Evolutionary conservation across 1,140 invertebrate species (phyloP), one percentile per base, ranked within the genome.

Genomic region (Lepidotrigona ventralis): DNA sequence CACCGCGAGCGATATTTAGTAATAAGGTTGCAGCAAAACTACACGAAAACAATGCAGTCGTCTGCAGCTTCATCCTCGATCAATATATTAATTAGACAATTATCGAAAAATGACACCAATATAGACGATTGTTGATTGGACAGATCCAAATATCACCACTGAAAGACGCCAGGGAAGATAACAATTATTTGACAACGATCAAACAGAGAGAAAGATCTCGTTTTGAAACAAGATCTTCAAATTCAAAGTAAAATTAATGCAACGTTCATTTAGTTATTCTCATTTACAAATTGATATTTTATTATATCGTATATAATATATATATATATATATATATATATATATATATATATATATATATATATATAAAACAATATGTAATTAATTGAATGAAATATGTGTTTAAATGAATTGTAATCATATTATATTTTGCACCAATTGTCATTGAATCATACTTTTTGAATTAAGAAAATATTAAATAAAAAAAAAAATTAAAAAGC

Each of bases 61-160:
- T 73, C 75, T 92, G 89, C 90, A 90, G 87, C 91, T 91, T 91
- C 86, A 90, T 89, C 90, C 90, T 91, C 88, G 86, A 87, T 92
- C 90, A 85, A 90, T 92, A 92, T 93, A 93, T 90, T 91, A 90
- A 92, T 93, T 93, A 93, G 91, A 93, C 93, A 93, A 91, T 93
- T 93, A 93, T 94, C 90, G 92, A 93, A 93, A 93, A 93, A 91
- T 94, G 91, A 93, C 93, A 94, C 90, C 92, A 88, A 93, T 92
- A 94, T 93, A 93, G 92, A 94, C 91, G 92, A 93, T 92, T 92
- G 90, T 93, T 92, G 91, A 92, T 89, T 93, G 92, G 91, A 92
- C 92, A 93, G 91, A 93, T 92, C 90, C 90, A 91, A 92, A 92
- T 92, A 92, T 93, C 90, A 92, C 90, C 89, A 91, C 80, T 91